These are phyloP conservation scores for Perognathus longimembris DNA, from an alignment of 2,113 vertebrate species.

Conservation along the genomic window DNA sequence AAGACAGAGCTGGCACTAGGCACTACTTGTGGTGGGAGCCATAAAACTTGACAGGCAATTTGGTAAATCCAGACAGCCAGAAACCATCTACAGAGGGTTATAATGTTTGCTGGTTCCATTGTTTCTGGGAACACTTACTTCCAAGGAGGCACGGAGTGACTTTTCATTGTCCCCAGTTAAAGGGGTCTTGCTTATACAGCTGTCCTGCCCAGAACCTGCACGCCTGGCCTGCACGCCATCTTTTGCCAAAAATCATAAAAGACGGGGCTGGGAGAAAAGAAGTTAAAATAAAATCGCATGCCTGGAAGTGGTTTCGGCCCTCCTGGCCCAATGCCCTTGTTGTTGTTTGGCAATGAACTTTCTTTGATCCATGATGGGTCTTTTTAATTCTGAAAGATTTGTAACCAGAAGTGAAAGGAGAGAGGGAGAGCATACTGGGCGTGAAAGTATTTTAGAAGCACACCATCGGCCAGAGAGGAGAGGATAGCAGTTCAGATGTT, in stretches of 20 bases:
- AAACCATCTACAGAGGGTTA: conserved; percentile 84
- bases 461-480: background rate
- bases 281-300: conserved; percentile 53
- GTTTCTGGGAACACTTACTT: conserved; percentile 83
- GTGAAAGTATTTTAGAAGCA: conserved; percentile 15
- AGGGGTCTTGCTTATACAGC: conserved; percentile 80
- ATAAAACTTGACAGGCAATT: conserved; percentile 81
- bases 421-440: background rate
- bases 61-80: conserved; percentile 82
- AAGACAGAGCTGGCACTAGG: background rate
- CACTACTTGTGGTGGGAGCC: conserved; percentile 7
- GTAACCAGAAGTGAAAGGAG: background rate
- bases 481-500: conserved; percentile 25
- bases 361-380: conserved; percentile 70
- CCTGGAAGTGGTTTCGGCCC: conserved; percentile 60
- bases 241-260: conserved; percentile 79
- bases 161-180: conserved; percentile 85
- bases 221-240: conserved; percentile 69
- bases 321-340: conserved; percentile 2
- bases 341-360: conserved; percentile 23
- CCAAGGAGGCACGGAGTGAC: conserved; percentile 82
- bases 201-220: conserved; percentile 76
- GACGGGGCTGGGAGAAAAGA: background rate
- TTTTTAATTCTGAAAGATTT: conserved; percentile 27
- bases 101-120: conserved; percentile 83